Conservation (phyloP, 2,888 invertebrate species). For the Idaea biselata region DNA sequence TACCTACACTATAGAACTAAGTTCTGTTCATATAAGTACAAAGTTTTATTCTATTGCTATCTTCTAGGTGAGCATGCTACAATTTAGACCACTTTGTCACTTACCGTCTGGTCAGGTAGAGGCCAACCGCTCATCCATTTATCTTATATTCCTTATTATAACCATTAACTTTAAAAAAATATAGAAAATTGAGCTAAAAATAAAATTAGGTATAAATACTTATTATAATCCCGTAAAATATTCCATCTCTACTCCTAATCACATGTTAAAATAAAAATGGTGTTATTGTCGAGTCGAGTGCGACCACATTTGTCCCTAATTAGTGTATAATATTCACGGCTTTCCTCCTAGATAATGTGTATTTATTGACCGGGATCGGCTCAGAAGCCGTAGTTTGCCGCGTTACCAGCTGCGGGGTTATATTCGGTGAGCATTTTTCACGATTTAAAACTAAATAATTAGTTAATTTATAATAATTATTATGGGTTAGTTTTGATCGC, state of each 20-base stretch:
- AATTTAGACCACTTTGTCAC: no score
- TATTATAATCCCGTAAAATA: neutral
- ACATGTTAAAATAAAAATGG: slow-evolving; percentile 2
- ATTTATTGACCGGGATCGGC: slow-evolving; percentile 44
- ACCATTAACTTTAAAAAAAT: no score
- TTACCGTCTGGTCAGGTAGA: no score
- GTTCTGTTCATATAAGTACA: no score
- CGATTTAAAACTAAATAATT: neutral
- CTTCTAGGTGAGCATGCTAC: no score
- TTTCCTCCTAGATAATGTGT: slow-evolving; percentile 70
- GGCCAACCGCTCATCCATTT: no score
- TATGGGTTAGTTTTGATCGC: no score
- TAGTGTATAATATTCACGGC: slow-evolving; percentile 55
- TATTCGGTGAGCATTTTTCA: neutral
- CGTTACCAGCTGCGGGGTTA: neutral
- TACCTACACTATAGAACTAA: no score
- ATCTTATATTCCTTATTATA: no score
- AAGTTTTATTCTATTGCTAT: no score
- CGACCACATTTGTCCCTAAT: slow-evolving; percentile 40
- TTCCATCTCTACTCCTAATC: slow-evolving; percentile 17
- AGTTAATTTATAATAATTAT: neutral
- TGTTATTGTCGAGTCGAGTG: slow-evolving; percentile 7
- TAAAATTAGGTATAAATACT: no score
- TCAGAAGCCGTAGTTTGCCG: slow-evolving; percentile 4
- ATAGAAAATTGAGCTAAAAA: no score